Base-by-base conservation (phyloP, 2,797 vertebrate genomes). In the Poecilia picta region DNA sequence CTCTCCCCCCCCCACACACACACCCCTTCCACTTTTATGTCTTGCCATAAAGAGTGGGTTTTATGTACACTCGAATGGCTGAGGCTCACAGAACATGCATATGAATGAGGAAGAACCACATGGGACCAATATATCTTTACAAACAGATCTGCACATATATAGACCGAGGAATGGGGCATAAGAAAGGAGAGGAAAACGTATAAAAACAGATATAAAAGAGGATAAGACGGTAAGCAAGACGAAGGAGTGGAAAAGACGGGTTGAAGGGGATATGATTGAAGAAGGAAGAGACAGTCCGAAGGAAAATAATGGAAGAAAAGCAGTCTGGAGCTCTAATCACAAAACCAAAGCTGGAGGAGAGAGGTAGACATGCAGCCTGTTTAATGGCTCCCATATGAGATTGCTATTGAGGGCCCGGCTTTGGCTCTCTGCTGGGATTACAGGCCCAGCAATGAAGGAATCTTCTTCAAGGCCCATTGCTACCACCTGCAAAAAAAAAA, bases 41-140 rank as follows among this genome's bases (percentile, higher is more conserved):
- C 86, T 80, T 84, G 88, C 93, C 90, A 93, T 95, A 95, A 95
- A 96, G 91, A 90, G 89, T 41, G 73, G 89, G 84, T 94, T 96
- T 96, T 95, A 96, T 95, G 95, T 93, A 94, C 94, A 94, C 92
- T 95, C 91, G 78, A 94, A 95, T 92, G 92, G 92, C 92, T 89
- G 86, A 88, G 91, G 91, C 93, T 93, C 93, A 93, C 91, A 85
- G 92, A 94, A 95, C 95, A 94, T 91, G 92, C 93, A 95, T 94
- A 94, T 85, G 93, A 95, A 95, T 95, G 93, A 95, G 92, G 90
- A 73, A 81, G 66, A 91, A 88, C 90, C 91, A 86, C 90, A 57
- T 77, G 94, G 90, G 92, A 92, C 81, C 78, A 74, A 92, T 94
- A 93, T 89, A 93, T 95, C 92, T 94, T 92, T 87, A 86, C 92